Evolutionary conservation across 2,113 vertebrate species (phyloP).

Genomic region (Clinocottus analis): DNA sequence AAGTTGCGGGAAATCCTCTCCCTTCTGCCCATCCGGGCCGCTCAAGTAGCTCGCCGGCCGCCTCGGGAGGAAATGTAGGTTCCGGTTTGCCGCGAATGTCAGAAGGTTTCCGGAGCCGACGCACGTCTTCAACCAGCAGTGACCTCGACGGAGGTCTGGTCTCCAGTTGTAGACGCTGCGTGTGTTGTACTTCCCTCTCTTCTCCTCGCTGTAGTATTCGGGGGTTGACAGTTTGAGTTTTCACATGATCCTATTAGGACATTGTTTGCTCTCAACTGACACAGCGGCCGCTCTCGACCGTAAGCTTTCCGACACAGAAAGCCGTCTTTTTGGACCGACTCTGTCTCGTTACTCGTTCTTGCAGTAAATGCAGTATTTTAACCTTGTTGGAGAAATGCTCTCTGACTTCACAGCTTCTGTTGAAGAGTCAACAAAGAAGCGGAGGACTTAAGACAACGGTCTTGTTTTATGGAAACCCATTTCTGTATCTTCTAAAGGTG

Average conservation of each 20-base stretch:
- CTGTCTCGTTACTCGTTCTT: neutral
- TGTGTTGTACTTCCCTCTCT: neutral
- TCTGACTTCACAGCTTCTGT: neutral
- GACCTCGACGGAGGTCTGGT: neutral
- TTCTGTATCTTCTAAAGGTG: neutral
- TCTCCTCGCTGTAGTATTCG: conserved; percentile 1
- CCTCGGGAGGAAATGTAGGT: neutral
- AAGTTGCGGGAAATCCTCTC: conserved; percentile 29
- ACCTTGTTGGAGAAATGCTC: neutral
- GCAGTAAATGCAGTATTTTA: neutral
- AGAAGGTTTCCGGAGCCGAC: neutral
- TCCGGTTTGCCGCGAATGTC: neutral
- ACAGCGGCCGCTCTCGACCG: conserved; percentile 14
- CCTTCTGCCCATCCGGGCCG: conserved; percentile 2
- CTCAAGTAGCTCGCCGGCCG: neutral
- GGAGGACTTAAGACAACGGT: neutral
- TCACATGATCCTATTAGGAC: conserved; percentile 44
- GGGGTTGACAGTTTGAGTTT: conserved; percentile 41
- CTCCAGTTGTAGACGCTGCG: neutral
- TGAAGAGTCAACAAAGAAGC: neutral
- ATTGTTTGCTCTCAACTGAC: conserved; percentile 24
- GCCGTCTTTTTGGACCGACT: neutral
- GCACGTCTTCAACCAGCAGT: neutral
- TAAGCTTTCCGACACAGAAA: conserved; percentile 3
- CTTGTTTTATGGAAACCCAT: neutral